Conservation (phyloP, 2,888 invertebrate species). For the Netelia fuscicornis region DNA sequence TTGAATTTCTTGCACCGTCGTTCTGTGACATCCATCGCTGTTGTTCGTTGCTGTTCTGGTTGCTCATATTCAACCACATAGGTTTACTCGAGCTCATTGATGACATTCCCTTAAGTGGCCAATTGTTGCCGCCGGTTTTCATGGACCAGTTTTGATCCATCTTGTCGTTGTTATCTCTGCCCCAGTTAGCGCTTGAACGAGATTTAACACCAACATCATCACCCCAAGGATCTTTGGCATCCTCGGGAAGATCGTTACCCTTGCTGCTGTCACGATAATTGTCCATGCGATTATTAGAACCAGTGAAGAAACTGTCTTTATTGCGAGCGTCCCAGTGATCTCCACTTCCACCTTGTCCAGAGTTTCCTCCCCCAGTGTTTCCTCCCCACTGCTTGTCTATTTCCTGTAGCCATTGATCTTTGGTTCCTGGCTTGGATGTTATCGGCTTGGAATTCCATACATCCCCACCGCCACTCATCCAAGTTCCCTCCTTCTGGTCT, state of each 20-base stretch:
- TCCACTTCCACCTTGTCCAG: slow-evolving; percentile 54
- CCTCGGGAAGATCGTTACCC: slow-evolving; percentile 82
- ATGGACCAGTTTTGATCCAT: slow-evolving; percentile 71
- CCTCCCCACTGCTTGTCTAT: slow-evolving; percentile 64
- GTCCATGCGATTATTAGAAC: slow-evolving; percentile 69
- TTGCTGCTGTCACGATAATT: slow-evolving; percentile 74
- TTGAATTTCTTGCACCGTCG: slow-evolving; percentile 55
- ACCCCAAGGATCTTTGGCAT: slow-evolving; percentile 83
- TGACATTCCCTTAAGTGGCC: slow-evolving; percentile 71
- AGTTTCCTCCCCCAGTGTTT: slow-evolving; percentile 32
- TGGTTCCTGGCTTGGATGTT: slow-evolving; percentile 30
- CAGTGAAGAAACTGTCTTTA: slow-evolving; percentile 73
- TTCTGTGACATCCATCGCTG: slow-evolving; percentile 62
- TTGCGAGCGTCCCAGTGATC: slow-evolving; percentile 78
- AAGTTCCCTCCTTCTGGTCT: slow-evolving; percentile 67
- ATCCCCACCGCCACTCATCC: slow-evolving; percentile 65
- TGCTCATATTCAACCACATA: slow-evolving; percentile 63
- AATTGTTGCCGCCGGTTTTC: slow-evolving; percentile 68
- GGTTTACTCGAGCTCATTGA: slow-evolving; percentile 61
- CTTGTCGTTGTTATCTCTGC: slow-evolving; percentile 69
- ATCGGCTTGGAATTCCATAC: slow-evolving; percentile 59
- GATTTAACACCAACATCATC: slow-evolving; percentile 75
- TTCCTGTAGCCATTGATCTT: slow-evolving; percentile 65
- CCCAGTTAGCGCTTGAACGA: slow-evolving; percentile 65
- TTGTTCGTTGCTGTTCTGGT: slow-evolving; percentile 57